phyloP scores from a whole-genome alignment of 1,140 invertebrate genomes.

The Phthorimaea operculella region DNA sequence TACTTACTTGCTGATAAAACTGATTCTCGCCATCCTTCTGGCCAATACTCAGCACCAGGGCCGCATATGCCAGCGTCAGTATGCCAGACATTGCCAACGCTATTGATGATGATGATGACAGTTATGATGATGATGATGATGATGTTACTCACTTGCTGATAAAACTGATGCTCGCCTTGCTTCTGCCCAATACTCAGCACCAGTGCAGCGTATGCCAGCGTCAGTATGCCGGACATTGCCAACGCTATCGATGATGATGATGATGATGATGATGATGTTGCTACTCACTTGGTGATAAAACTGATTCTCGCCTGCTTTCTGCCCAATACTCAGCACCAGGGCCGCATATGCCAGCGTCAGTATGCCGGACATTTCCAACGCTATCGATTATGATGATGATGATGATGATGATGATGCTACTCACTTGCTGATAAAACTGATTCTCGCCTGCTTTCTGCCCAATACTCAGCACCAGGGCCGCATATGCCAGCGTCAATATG shows the following conservation, averaged over 20 bases:
- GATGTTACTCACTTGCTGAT: conserved; percentile 61
- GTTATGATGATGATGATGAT: too few relatives aligned
- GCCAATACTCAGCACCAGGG: conserved; percentile 40
- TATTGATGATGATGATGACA: conserved; percentile 38
- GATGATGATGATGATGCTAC: not conserved
- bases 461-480: conserved; percentile 63
- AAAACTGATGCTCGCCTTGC: conserved; percentile 53
- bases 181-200: conserved; percentile 52
- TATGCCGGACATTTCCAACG: conserved; percentile 69
- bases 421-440: conserved; percentile 69
- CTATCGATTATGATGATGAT: not conserved
- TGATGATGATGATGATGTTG: too few relatives aligned
- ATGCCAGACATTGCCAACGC: conserved; percentile 70
- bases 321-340: conserved; percentile 57
- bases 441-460: conserved; percentile 50
- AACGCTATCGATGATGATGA: conserved; percentile 72
- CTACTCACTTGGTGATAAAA: conserved; percentile 68
- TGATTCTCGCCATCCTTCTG: conserved; percentile 52
- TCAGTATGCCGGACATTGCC: conserved; percentile 70
- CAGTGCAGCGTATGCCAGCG: conserved; percentile 69
- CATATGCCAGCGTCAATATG: conserved; percentile 70
- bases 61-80: conserved; percentile 69
- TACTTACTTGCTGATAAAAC: conserved; percentile 68
- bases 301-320: conserved; percentile 47
- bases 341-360: conserved; percentile 71